Conservation (phyloP, 1,140 invertebrate species). For the Centruroides vittatus region DNA sequence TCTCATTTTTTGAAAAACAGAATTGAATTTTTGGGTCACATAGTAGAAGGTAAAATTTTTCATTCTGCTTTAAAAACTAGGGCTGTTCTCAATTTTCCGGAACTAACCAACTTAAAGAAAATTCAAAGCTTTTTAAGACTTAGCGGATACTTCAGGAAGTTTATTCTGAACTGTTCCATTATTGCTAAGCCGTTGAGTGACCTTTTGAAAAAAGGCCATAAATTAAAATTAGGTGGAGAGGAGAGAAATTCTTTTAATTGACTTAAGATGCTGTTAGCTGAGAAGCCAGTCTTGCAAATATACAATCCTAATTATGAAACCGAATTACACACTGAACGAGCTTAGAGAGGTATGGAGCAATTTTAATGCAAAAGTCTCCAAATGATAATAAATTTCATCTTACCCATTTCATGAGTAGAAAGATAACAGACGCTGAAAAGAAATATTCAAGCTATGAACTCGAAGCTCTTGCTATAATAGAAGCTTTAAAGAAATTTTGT, state of each 20-base stretch:
- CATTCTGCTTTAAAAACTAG: not conserved
- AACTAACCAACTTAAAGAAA: not conserved
- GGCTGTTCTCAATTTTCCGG: not conserved
- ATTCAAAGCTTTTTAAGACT: conserved; percentile 2
- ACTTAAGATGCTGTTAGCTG: not conserved
- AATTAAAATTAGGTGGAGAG: conserved; percentile 3
- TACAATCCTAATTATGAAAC: not conserved
- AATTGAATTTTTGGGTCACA: conserved; percentile 9
- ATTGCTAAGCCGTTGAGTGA: conserved; percentile 16
- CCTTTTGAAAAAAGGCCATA: conserved; percentile 17
- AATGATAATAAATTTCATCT: not conserved
- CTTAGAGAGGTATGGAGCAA: not conserved
- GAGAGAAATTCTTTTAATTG: conserved; percentile 6
- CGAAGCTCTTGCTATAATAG: not conserved
- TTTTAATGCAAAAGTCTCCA: not conserved
- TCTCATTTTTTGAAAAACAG: conserved; percentile 1
- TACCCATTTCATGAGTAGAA: not conserved
- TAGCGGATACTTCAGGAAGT: conserved; percentile 31
- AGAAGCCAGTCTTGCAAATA: not conserved
- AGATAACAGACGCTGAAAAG: not conserved
- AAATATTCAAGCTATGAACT: not conserved
- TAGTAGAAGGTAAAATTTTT: not conserved
- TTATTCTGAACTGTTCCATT: conserved; percentile 26
- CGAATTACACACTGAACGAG: not conserved
- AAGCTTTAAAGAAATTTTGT: conserved; percentile 1